Base-by-base conservation (phyloP, 2,888 invertebrate genomes). In the Tetragonula carbonaria region DNA sequence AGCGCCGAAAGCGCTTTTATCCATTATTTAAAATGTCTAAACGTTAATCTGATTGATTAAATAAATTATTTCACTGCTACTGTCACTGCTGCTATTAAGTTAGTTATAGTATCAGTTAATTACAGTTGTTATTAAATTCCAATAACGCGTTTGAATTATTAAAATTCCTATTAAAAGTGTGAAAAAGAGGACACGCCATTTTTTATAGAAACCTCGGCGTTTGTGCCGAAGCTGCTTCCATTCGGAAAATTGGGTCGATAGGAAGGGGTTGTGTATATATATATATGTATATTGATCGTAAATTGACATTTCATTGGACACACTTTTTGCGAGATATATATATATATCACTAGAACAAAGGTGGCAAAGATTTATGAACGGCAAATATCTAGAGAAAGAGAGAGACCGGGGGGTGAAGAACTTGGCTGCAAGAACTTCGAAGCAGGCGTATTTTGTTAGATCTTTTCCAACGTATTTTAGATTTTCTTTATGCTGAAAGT, bases 321-420 rank as follows among this genome's bases (percentile, higher is more conserved):
- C 28, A 51, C 33, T 63, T 72, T 68, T 53, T 77, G 51, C 76
- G 14, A 23, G 23, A 23, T 23, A 23, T 23, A 23, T 23, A 23
- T 21, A 18, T 68, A 38, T 70, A 77, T 33, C 11, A 14, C n/a
- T 21, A 23, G 63, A 55, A 72, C 71, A 63, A 14, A 23, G 59
- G 21, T 77, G 63, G 63, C 63, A 65, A 71, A 71, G 72, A 77
- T 77, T 77, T 77, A 77, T 68, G 72, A 45, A 51, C 62, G 28
- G n/a, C 63, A 72, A 71, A 71, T 23, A 33, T 28, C 77, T 53
- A 2, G 33, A 62, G 62, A 23, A 16, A 6, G 23, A 21, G 33
- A 5, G 33, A 3, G 33, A 28, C 28, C 28, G 18, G 28, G 6
- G 18, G n/a, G 18, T 18, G 38, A 16, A n/a, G 16, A 8, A 33